Conservation (phyloP, 2,113 vertebrate genomes). For the Sylvietta virens region DNA sequence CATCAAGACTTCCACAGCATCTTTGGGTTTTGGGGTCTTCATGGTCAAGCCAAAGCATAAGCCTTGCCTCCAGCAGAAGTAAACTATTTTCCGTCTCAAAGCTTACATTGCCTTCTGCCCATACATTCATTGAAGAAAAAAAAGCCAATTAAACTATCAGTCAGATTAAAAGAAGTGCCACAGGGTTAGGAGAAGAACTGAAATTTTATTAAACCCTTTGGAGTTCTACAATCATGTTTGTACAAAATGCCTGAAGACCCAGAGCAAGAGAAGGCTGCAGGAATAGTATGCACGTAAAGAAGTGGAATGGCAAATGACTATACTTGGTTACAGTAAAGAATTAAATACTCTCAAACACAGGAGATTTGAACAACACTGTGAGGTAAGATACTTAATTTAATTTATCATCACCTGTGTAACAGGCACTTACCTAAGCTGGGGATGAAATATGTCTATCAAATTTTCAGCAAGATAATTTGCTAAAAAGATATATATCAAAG, state of each 20-base stretch:
- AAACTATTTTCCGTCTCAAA: background rate
- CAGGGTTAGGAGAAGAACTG: background rate
- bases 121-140: background rate
- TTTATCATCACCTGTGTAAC: background rate
- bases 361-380: background rate
- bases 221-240: background rate
- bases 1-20: background rate
- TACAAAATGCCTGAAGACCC: background rate
- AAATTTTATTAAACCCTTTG: background rate
- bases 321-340: background rate
- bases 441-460: background rate
- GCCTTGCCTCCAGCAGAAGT: background rate
- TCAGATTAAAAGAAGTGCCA: background rate
- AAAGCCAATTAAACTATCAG: background rate
- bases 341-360: background rate
- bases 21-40: background rate
- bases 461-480: background rate
- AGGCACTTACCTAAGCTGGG: background rate
- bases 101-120: background rate
- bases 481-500: background rate
- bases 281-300: background rate
- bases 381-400: background rate
- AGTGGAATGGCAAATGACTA: background rate
- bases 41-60: background rate
- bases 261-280: background rate